Evolutionary conservation across 2,888 invertebrate species (phyloP), one percentile per base, ranked within the genome.

Genomic region (Andrena camellia): DNA sequence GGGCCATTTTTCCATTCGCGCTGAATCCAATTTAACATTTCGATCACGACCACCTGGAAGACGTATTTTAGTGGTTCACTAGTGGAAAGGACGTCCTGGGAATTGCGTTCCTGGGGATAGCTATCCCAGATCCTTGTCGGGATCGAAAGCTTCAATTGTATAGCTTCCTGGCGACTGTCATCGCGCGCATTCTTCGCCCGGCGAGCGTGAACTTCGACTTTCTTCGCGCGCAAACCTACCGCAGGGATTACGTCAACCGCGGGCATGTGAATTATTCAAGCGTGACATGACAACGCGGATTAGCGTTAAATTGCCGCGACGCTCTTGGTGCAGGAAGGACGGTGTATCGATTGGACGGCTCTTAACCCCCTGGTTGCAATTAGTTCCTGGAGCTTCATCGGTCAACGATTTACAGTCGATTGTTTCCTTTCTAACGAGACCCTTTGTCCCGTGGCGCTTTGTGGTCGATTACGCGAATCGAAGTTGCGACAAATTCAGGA

Each of bases 231-330:
- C 78, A 85, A 42, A 86, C 75, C 87, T 79, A 85, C 86, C 75
- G 78, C 86, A 84, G 85, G 76, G 62, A 83, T 88, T 86, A 84
- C 90, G 86, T 83, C 81, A 86, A 20, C 23, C 69, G 48, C 52
- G 70, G 68, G 66, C 76, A 59, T 78, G 87, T 71, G 86, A 89
- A 85, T 90, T 88, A 86, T 83, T 88, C 87, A 84, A 88, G 77
- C 87, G 85, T 88, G 89, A 89, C 89, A 86, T 81, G 85, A 89
- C 84, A 83, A 86, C 84, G 77, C 72, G 83, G 88, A 88, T 88
- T 84, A 79, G 82, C 81, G 79, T 64, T 84, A 88, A 88, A 89
- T 88, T 88, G 84, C 54, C 54, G 63, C 74, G 74, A 74, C 77
- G 70, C 57, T 52, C 52, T 35, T 54, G 60, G 59, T 57, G 73